Evolutionary conservation across 2,797 vertebrate species (phyloP), one percentile per base, ranked within the genome.

Genomic region (Pteronotus mesoamericanus): DNA sequence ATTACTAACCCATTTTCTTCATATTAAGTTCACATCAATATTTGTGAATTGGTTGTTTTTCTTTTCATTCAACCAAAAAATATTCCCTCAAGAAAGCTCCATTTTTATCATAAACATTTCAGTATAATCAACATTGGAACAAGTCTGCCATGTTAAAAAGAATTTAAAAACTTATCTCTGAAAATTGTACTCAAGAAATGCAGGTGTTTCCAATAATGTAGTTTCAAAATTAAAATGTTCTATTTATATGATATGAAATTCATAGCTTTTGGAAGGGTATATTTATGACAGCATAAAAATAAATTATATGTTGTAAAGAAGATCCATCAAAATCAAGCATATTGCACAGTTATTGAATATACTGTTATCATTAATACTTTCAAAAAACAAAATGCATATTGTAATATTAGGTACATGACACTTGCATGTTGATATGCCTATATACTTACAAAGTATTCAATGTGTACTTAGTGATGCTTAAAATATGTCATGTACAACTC

Each of bases 361-460:
- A 96, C 89, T 97, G 92, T 98, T 92, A 29, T 96, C 95, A 96
- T 96, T 61, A 96, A 94, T 91, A 97, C 98, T 94, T 96, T 97
- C 72, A 96, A 97, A 87, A 97, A 97, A 98, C 98, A 98, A 98
- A 99, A 98, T 99, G 98, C 98, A 98, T 98, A 99, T 98, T 99
- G 98, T 99, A 99, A 98, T 98, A 87, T 98, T 97, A 98, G 97
- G 98, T 98, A 99, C 98, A 98, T 98, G 98, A 99, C 98, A 98
- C 98, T 98, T 99, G 98, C 98, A 98, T 98, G 98, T 98, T 98
- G 98, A 97, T 98, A 98, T 98, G 98, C 98, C 98, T 99, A 99
- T 98, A 98, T 98, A 98, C 98, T 98, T 98, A 98, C 98, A 98
- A 98, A 99, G 98, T 98, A 98, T 98, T 98, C 98, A 98, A 98